phyloP scores from a whole-genome alignment of 2,888 invertebrate genomes.

The Cephus pygmeus region DNA sequence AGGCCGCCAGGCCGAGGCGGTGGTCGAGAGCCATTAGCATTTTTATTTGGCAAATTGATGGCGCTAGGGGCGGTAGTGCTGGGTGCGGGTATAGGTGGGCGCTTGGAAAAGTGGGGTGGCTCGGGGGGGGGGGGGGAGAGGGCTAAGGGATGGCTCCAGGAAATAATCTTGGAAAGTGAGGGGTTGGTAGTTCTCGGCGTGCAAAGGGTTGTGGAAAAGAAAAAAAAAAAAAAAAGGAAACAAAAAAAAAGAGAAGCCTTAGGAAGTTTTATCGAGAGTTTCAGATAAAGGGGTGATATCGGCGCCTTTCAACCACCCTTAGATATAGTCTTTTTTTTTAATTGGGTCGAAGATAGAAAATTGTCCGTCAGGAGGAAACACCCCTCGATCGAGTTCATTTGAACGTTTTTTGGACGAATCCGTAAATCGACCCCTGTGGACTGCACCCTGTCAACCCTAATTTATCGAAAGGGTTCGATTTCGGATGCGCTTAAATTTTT shows the following conservation, averaged over 20 bases:
- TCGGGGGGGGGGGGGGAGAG: not conserved
- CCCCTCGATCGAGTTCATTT: not conserved
- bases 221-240: not conserved
- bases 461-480: not conserved
- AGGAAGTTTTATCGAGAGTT: not conserved
- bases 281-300: not conserved
- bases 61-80: not conserved
- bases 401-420: not conserved
- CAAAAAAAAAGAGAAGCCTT: not conserved
- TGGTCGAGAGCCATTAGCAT: slow-evolving; percentile 1
- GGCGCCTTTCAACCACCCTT: not conserved
- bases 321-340: not conserved
- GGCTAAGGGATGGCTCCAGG: not conserved
- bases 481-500: not conserved
- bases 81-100: not conserved
- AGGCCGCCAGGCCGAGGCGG: not conserved
- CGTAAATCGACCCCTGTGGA: not conserved
- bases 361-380: not conserved
- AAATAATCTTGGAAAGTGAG: not conserved
- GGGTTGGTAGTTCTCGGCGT: not conserved
- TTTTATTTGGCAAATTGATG: slow-evolving; percentile 5
- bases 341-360: not conserved
- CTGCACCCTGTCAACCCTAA: not conserved
- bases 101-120: not conserved
- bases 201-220: not conserved